Evolutionary conservation across 2,888 invertebrate species (phyloP).

Genomic region (Drosophila maculinotata): DNA sequence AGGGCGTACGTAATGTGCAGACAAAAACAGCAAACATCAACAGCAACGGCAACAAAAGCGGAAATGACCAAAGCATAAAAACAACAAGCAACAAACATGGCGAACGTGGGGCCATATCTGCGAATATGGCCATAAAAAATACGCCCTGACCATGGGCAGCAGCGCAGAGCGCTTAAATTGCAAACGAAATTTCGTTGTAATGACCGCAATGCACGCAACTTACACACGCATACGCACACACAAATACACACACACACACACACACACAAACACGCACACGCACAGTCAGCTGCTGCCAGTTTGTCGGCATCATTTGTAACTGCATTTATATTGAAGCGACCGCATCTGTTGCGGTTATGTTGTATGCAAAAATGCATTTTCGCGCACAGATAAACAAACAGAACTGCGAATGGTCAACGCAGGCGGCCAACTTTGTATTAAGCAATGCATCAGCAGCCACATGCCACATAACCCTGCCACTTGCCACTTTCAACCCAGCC

Average conservation of each 20-base stretch:
- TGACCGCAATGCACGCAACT: constrained; percentile 66
- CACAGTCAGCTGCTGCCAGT: constrained; percentile 2
- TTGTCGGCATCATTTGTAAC: constrained; percentile 73
- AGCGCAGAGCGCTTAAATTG: constrained; percentile 57
- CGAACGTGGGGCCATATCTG: constrained; percentile 30
- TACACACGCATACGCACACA: constrained; percentile 10
- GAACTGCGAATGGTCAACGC: constrained; percentile 23
- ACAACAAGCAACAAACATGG: constrained; percentile 52
- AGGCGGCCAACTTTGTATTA: constrained; percentile 51
- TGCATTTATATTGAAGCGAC: constrained; percentile 81
- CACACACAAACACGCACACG: not conserved
- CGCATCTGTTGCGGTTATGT: constrained; percentile 82
- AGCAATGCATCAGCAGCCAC: constrained; percentile 57
- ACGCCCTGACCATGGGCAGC: constrained; percentile 19
- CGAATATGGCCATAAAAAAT: constrained; percentile 64
- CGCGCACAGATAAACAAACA: constrained; percentile 79
- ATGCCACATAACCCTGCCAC: constrained; percentile 16
- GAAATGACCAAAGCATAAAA: constrained; percentile 76
- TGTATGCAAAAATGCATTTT: constrained; percentile 81
- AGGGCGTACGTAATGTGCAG: constrained; percentile 62
- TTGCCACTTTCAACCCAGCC: too few relatives aligned
- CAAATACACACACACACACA: constrained; percentile 1
- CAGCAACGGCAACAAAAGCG: constrained; percentile 59
- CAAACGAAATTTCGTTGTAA: constrained; percentile 77
- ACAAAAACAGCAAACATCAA: constrained; percentile 23